These are phyloP conservation scores for Ictidomys tridecemlineatus DNA, from an alignment of 2,113 vertebrate genomes.

Conservation along the genomic window DNA sequence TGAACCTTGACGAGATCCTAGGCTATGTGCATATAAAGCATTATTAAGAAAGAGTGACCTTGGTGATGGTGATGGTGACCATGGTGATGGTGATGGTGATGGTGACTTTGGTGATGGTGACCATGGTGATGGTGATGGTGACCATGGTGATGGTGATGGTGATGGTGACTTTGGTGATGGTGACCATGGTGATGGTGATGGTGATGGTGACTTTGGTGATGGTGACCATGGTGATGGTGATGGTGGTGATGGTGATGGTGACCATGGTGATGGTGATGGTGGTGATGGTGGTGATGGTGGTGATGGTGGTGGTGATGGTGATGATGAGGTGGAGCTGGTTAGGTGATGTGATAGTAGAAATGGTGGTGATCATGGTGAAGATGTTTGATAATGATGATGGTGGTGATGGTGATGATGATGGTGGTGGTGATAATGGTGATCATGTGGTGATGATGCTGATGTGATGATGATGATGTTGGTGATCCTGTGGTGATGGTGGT, in stretches of 20 bases:
- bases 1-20: background rate
- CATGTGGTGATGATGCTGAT: too few species aligned
- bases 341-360: too few species aligned
- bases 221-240: fast-evolving
- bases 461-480: too few species aligned
- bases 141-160: fast-evolving
- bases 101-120: fast-evolving
- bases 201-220: fast-evolving
- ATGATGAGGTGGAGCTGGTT: background rate
- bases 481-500: too few species aligned
- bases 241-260: fast-evolving
- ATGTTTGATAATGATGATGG: background rate
- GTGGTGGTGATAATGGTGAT: too few species aligned
- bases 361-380: background rate
- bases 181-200: fast-evolving
- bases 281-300: fast-evolving
- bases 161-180: fast-evolving
- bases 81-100: fast-evolving
- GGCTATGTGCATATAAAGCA: background rate
- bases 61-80: background rate
- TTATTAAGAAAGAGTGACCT: too few species aligned
- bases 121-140: fast-evolving
- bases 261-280: fast-evolving
- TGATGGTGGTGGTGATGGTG: fast-evolving
- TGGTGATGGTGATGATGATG: background rate